phyloP scores from a whole-genome alignment of 2,113 vertebrate species.

The Meleagris gallopavo region DNA sequence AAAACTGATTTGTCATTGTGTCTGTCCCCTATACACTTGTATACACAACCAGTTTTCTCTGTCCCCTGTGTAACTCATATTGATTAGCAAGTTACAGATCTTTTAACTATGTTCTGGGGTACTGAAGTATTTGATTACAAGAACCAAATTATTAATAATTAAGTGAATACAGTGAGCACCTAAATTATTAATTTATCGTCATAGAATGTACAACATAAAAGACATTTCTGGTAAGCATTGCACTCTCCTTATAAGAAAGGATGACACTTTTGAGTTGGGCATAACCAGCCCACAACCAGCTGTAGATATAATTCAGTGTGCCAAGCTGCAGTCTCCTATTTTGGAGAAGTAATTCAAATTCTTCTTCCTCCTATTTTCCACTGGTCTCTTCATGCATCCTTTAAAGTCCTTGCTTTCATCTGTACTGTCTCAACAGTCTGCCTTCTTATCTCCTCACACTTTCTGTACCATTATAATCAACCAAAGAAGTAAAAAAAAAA shows the following conservation, averaged over 20 bases:
- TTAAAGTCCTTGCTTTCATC: not conserved
- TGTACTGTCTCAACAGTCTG: not conserved
- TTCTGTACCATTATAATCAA: not conserved
- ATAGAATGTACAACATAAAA: not conserved
- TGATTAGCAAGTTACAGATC: not conserved
- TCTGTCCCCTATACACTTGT: not conserved
- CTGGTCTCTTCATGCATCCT: not conserved
- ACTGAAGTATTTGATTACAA: not conserved
- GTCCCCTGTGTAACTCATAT: not conserved
- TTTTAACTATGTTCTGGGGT: not conserved
- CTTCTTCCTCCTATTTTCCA: not conserved
- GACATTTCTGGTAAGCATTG: not conserved
- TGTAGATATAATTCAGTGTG: not conserved
- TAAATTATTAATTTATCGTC: not conserved
- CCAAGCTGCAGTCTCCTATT: not conserved
- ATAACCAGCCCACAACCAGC: not conserved
- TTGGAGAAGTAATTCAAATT: not conserved
- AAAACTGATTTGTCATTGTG: not conserved
- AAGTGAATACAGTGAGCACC: not conserved
- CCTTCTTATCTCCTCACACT: not conserved
- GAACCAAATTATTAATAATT: not conserved
- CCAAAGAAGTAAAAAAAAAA: accelerated
- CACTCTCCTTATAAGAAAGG: not conserved
- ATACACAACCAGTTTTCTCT: not conserved
- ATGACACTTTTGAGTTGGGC: not conserved